A percentile compares a stretch with the other conserved stretches of the same genome.
Evolutionary conservation across 2,113 vertebrate species (phyloP).

Genomic region (Acinonyx jubatus): DNA sequence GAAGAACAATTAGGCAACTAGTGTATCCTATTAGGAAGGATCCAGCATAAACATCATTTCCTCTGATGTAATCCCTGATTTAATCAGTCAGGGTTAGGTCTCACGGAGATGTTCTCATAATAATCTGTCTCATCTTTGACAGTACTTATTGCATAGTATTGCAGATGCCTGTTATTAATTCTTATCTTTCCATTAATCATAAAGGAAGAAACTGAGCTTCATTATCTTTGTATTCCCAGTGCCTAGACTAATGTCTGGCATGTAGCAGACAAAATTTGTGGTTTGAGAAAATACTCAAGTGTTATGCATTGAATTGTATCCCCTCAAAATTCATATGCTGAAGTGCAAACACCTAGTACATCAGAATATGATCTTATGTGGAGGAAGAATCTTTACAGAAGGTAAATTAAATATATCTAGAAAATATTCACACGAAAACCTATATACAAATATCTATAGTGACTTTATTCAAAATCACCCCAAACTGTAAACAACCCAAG

Average conservation of each 20-base stretch:
- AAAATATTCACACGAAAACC: not conserved
- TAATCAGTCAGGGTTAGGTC: not conserved
- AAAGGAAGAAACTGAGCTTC: not conserved
- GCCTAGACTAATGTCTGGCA: not conserved
- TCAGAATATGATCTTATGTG: not conserved
- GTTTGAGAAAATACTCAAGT: not conserved
- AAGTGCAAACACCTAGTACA: not conserved
- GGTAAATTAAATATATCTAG: not conserved
- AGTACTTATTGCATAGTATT: not conserved
- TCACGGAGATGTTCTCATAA: not conserved
- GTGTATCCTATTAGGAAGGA: conserved; percentile 20
- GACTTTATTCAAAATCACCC: not conserved
- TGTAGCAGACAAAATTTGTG: not conserved
- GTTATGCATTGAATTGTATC: not conserved
- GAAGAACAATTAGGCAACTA: not conserved
- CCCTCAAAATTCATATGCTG: not conserved
- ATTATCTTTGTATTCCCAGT: not conserved
- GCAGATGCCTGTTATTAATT: not conserved
- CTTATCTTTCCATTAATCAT: not conserved
- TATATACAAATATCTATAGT: not conserved
- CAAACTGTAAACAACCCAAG: not conserved
- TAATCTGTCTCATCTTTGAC: not conserved
- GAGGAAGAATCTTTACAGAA: not conserved
- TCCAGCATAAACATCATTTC: not conserved
- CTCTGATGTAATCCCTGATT: not conserved